These are phyloP conservation scores for Calosoma granatense DNA, from an alignment of 1,140 invertebrate species.

Conservation along the genomic window DNA sequence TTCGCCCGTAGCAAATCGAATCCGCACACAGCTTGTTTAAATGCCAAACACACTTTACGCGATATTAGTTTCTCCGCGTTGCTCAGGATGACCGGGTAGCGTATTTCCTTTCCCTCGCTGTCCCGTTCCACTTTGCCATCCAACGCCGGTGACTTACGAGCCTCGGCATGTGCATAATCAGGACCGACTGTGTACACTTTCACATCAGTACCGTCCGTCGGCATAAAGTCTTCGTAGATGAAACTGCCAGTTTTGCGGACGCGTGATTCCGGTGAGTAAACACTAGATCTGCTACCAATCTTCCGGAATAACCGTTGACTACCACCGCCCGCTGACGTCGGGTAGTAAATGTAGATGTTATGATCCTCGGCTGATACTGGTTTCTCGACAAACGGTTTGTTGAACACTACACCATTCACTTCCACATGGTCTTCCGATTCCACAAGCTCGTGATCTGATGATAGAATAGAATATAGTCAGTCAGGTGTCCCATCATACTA, in stretches of 20 bases:
- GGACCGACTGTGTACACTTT: slow-evolving; percentile 92
- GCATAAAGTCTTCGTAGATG: slow-evolving; percentile 99
- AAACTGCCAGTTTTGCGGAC: slow-evolving; percentile 96
- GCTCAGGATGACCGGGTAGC: slow-evolving; percentile 96
- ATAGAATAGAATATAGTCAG: too few species aligned
- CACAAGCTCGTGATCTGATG: slow-evolving; percentile 80
- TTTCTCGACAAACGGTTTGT: slow-evolving; percentile 99
- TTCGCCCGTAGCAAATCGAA: slow-evolving; percentile 97
- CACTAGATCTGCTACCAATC: slow-evolving; percentile 95
- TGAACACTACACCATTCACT: slow-evolving; percentile 93
- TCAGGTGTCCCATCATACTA: too few species aligned
- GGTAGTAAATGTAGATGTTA: slow-evolving; percentile 99
- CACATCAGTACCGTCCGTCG: slow-evolving; percentile 93
- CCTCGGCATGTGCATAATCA: slow-evolving; percentile 98
- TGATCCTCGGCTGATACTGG: slow-evolving; percentile 98
- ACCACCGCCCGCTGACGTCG: slow-evolving; percentile 93
- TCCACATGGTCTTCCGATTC: slow-evolving; percentile 99
- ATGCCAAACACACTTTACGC: slow-evolving; percentile 93
- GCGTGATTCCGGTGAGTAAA: slow-evolving; percentile 93
- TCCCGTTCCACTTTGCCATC: slow-evolving; percentile 98
- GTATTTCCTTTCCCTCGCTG: slow-evolving; percentile 95
- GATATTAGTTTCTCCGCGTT: slow-evolving; percentile 99
- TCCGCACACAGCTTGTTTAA: slow-evolving; percentile 99
- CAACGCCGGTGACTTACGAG: slow-evolving; percentile 93
- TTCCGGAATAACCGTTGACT: slow-evolving; percentile 96